Percentiles rank a stretch among this genome's conserved stretches.
phyloP scores from a whole-genome alignment of 2,797 vertebrate genomes.

The Chloroceryle inda region DNA sequence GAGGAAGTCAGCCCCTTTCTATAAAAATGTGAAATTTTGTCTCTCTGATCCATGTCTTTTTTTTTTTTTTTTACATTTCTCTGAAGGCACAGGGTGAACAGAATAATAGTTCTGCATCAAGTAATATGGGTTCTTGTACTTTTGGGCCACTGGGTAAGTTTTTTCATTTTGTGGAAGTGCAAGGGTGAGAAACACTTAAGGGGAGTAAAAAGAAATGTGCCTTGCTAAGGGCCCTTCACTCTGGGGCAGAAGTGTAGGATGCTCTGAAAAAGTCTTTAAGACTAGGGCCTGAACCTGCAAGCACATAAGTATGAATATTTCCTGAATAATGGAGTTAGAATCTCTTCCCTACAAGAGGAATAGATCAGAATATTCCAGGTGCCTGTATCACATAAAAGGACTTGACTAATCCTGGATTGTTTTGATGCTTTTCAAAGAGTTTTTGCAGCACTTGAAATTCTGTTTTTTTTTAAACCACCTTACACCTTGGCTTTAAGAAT shows the following conservation, averaged over 20 bases:
- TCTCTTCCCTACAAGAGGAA: background rate
- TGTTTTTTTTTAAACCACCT: background rate
- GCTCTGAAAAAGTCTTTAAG: background rate
- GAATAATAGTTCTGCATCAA: constrained; percentile 90
- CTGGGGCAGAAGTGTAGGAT: background rate
- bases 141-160: constrained; percentile 88
- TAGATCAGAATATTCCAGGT: background rate
- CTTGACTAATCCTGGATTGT: background rate
- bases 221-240: background rate
- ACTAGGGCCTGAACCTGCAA: background rate
- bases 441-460: background rate
- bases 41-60: background rate
- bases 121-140: constrained; percentile 90
- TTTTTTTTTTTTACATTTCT: background rate
- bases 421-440: background rate
- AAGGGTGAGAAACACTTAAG: background rate
- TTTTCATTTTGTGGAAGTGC: background rate
- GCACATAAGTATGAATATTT: background rate
- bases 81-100: constrained; percentile 90
- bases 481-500: background rate
- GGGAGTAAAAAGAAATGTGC: background rate
- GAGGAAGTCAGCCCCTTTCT: background rate
- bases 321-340: background rate
- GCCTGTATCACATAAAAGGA: background rate
- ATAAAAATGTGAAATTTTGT: background rate